A percentile compares a stretch with the other conserved stretches of the same genome.
Evolutionary conservation across 2,888 invertebrate species (phyloP).

Genomic region (Ormyrus rosae): DNA sequence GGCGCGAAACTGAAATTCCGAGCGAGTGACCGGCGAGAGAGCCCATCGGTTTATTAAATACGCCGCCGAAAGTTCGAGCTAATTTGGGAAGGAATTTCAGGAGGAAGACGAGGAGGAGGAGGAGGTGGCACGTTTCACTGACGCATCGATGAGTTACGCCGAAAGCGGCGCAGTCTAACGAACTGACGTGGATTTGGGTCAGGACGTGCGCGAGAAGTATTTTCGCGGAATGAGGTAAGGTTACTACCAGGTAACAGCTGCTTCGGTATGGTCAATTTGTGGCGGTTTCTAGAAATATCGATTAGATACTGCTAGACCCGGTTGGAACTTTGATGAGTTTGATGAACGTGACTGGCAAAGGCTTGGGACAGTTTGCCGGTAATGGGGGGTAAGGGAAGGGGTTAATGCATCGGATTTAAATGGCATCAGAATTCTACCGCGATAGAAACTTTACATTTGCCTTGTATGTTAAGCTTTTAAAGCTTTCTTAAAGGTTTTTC

Average conservation of each 20-base stretch:
- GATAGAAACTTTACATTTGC: no score
- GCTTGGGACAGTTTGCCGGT: no score
- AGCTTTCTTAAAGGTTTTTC: no score
- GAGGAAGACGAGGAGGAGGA: background rate
- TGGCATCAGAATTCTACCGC: no score
- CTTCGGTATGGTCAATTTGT: background rate
- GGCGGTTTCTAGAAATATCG: slow-evolving; percentile 2
- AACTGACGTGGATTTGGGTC: background rate
- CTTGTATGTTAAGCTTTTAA: no score
- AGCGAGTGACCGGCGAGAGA: background rate
- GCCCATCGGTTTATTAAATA: slow-evolving; percentile 12
- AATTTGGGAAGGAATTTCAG: slow-evolving; percentile 24
- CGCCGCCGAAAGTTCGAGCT: background rate
- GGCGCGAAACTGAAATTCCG: background rate
- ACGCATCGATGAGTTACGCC: slow-evolving; percentile 6
- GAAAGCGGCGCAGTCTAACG: background rate
- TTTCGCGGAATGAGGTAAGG: background rate
- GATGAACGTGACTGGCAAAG: no score
- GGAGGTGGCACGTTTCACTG: background rate
- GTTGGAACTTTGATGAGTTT: no score
- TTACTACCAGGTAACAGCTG: background rate
- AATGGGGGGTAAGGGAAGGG: no score
- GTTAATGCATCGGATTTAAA: no score
- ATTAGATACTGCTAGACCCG: background rate
- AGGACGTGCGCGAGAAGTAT: background rate